Evolutionary conservation across 2,797 vertebrate species (phyloP).

Genomic region (Cyprinodon diabolis): DNA sequence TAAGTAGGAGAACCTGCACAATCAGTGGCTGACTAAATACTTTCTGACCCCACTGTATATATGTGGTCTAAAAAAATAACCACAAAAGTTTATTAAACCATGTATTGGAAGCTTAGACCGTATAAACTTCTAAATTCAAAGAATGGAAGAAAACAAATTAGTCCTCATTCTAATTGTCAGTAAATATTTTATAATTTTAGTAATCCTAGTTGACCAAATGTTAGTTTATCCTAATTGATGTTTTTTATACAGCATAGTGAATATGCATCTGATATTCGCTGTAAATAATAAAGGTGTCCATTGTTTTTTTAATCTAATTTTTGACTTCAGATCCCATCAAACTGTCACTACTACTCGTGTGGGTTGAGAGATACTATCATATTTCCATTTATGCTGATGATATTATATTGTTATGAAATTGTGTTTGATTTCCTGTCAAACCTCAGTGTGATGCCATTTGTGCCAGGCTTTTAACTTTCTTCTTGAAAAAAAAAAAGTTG

Average conservation of each 20-base stretch:
- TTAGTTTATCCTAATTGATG: too few species aligned
- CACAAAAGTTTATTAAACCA: too few species aligned
- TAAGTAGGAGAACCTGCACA: too few species aligned
- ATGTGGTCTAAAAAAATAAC: neutral
- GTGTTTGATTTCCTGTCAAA: slow-evolving; percentile 41
- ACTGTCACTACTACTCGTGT: neutral
- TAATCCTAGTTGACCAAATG: too few species aligned
- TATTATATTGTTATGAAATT: slow-evolving; percentile 52
- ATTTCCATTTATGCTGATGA: slow-evolving; percentile 43
- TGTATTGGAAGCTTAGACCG: too few species aligned
- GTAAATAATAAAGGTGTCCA: neutral
- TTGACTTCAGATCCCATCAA: neutral
- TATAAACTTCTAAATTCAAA: too few species aligned
- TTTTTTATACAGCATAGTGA: neutral
- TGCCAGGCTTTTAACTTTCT: slow-evolving; percentile 33
- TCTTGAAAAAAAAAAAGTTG: slow-evolving; percentile 17
- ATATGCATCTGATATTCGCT: neutral
- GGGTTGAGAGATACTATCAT: slow-evolving; percentile 30
- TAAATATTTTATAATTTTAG: too few species aligned
- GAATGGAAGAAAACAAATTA: too few species aligned
- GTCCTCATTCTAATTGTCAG: too few species aligned
- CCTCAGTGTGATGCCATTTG: slow-evolving; percentile 18
- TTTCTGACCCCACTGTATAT: too few species aligned
- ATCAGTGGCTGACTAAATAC: too few species aligned
- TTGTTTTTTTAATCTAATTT: neutral